These are phyloP conservation scores for Tangachromis dhanisi DNA, from an alignment of 2,113 vertebrate genomes.

Conservation along the genomic window DNA sequence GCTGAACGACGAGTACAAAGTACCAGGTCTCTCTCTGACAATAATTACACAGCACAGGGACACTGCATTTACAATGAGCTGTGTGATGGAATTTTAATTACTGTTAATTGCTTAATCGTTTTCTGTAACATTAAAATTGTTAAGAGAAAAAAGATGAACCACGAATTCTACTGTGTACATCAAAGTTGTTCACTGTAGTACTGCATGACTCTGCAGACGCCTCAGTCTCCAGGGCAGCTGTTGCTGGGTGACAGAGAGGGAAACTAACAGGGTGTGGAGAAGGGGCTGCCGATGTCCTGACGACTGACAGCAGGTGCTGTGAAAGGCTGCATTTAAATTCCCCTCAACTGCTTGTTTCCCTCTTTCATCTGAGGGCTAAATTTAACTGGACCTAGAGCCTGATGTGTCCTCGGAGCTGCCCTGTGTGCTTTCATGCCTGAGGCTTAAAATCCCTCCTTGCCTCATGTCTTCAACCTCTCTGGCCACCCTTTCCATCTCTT, in stretches of 20 bases:
- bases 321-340: slow-evolving; percentile 56
- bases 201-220: background rate
- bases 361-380: slow-evolving; percentile 50
- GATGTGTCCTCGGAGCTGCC: slow-evolving; percentile 3
- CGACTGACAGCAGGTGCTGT: slow-evolving; percentile 65
- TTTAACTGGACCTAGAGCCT: slow-evolving; percentile 30
- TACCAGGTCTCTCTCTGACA: background rate
- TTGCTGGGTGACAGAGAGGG: slow-evolving; percentile 41
- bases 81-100: background rate
- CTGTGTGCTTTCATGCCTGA: background rate
- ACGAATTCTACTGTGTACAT: background rate
- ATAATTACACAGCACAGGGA: background rate
- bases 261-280: slow-evolving; percentile 33
- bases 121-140: background rate
- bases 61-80: background rate
- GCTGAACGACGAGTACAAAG: background rate
- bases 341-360: slow-evolving; percentile 10
- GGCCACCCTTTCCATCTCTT: background rate
- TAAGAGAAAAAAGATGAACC: background rate
- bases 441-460: background rate
- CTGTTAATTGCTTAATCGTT: background rate
- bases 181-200: background rate
- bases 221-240: slow-evolving; percentile 42
- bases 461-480: background rate
- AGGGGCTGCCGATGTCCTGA: slow-evolving; percentile 35